A percentile compares a stretch with the other conserved stretches of the same genome.
Conservation (phyloP, 2,113 vertebrate species). For the Indicator indicator region DNA sequence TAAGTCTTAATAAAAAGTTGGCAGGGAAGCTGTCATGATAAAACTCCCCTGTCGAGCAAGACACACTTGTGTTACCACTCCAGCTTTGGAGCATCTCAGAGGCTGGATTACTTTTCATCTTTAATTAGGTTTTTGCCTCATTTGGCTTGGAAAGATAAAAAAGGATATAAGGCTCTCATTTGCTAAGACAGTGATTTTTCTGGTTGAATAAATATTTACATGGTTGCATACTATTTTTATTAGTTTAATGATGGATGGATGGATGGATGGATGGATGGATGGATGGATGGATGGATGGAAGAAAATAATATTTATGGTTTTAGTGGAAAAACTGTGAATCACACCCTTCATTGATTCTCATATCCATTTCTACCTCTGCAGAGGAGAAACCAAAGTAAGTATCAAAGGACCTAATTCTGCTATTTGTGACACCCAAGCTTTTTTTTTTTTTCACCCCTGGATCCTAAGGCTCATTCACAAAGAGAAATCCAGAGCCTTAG, state of each 20-base stretch:
- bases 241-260: background rate
- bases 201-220: background rate
- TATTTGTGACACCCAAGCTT: background rate
- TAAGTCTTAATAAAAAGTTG: conserved; percentile 20
- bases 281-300: background rate
- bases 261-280: background rate
- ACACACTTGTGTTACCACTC: background rate
- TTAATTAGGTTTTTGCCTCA: background rate
- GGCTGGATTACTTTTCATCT: conserved; percentile 25
- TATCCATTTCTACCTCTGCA: background rate
- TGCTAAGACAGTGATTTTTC: background rate
- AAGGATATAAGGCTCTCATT: background rate
- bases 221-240: background rate
- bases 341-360: background rate
- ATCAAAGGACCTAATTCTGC: background rate
- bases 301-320: background rate
- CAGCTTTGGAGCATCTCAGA: background rate
- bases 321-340: background rate
- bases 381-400: background rate
- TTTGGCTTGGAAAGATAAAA: background rate
- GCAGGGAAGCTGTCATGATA: background rate
- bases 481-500: background rate
- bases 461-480: background rate
- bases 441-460: background rate
- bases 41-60: conserved; percentile 13